These are phyloP conservation scores for Stenodema calcarata DNA, from an alignment of 2,888 invertebrate genomes.

Conservation along the genomic window DNA sequence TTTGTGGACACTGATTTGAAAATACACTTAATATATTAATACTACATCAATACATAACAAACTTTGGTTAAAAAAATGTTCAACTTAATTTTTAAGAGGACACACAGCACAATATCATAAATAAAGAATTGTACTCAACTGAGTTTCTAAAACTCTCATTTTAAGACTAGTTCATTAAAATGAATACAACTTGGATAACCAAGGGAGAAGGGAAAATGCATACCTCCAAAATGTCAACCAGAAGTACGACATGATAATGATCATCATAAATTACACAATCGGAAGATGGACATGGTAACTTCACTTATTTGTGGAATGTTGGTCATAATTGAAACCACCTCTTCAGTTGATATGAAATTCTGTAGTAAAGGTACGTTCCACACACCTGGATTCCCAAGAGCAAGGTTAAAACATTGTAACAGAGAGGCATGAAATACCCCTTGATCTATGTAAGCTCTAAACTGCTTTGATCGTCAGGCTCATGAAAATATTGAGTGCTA, in stretches of 20 bases:
- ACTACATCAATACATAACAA: slow-evolving; percentile 38
- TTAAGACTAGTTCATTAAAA: slow-evolving; percentile 31
- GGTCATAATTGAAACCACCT: not conserved
- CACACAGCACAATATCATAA: slow-evolving; percentile 31
- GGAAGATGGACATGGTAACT: slow-evolving; percentile 18
- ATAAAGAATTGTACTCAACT: slow-evolving; percentile 17
- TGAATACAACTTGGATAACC: not conserved
- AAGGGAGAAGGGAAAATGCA: slow-evolving; percentile 14
- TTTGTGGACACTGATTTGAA: not conserved
- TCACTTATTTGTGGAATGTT: slow-evolving; percentile 17
- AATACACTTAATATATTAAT: slow-evolving; percentile 23
- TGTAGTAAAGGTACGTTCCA: not conserved
- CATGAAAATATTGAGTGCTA: too few species aligned
- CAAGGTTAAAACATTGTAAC: too few species aligned
- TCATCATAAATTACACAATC: not conserved
- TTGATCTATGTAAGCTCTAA: too few species aligned
- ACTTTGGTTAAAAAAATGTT: slow-evolving; percentile 43
- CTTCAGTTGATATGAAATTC: not conserved
- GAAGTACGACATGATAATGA: not conserved
- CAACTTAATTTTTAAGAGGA: slow-evolving; percentile 13
- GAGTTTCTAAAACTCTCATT: slow-evolving; percentile 19
- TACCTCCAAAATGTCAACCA: not conserved
- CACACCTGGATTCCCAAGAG: too few species aligned
- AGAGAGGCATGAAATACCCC: too few species aligned
- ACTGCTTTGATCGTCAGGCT: too few species aligned